These are phyloP conservation scores for Cinclus cinclus DNA, from an alignment of 2,113 vertebrate genomes.

Conservation along the genomic window DNA sequence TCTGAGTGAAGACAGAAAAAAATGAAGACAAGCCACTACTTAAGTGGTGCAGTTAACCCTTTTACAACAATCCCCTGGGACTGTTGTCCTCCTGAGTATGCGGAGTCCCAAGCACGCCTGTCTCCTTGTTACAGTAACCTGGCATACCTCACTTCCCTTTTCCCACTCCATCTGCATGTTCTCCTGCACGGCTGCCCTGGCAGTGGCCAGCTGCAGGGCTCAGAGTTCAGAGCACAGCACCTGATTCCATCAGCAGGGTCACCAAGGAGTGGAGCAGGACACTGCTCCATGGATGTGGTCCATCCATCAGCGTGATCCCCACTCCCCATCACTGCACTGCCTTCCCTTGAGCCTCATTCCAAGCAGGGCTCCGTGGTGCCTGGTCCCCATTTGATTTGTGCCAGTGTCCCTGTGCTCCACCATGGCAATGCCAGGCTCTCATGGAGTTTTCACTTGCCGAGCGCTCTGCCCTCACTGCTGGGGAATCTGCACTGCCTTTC, in stretches of 20 bases:
- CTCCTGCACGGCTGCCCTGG: rapidly evolving
- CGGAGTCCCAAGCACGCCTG: rapidly evolving
- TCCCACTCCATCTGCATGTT: rapidly evolving
- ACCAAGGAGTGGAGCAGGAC: rapidly evolving
- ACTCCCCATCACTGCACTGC: rapidly evolving
- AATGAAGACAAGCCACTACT: too few species aligned
- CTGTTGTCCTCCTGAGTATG: rapidly evolving
- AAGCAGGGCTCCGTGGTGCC: rapidly evolving
- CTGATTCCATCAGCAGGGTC: rapidly evolving
- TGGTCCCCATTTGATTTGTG: rapidly evolving
- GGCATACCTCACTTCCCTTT: neutral
- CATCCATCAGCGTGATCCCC: rapidly evolving
- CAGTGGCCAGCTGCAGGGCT: rapidly evolving
- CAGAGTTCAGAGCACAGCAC: rapidly evolving
- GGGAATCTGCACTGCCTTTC: neutral
- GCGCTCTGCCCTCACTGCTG: neutral
- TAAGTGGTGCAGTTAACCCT: too few species aligned
- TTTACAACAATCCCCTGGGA: rapidly evolving
- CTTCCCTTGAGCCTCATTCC: neutral
- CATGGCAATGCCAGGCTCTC: rapidly evolving
- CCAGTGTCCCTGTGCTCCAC: rapidly evolving
- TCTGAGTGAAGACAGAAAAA: too few species aligned
- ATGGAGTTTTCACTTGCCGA: neutral
- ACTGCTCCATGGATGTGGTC: rapidly evolving
- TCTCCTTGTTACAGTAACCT: neutral